Evolutionary conservation across 2,888 invertebrate genomes (phyloP), one percentile per base, ranked within the genome.

Genomic region (Noctua janthe): DNA sequence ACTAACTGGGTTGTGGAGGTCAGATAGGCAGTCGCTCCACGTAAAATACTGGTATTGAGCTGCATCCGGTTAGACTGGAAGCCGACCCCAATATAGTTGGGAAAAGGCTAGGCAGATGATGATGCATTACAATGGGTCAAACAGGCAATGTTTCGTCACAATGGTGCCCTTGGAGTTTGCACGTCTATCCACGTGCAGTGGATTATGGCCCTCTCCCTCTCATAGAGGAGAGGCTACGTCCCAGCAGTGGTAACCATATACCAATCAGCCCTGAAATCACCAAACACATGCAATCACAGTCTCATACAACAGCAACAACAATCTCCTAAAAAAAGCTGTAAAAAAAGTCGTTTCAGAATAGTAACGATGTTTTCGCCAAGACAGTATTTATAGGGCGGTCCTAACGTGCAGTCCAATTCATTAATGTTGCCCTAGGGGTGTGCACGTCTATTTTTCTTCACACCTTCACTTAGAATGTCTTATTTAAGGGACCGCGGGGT

Each of bases 401-500:
- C 81, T 74, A 84, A 82, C 80, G 82, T 85, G 86, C 88, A 89
- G 91, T 90, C 91, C 94, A 92, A 94, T 94, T 94, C 93, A 93
- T 94, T 94, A 94, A 95, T 92, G 90, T 91, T 82, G 77, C 94
- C 91, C 93, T 62, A 23, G 92, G 93, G 88, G 77, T 81, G 81
- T 81, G 84, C 84, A 78, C 86, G 88, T 91, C 91, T 91, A 92
- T 93, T 93, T 93, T 93, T 94, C 94, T 93, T 92, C 92, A 86
- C 93, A 93, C 94, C 93, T 94, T 88, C 84, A 81, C 84, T 71
- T 80, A 82, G 88, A 91, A 91, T 89, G 89, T 83, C 89, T 93
- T 94, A 94, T 95, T 94, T 95, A 95, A 92, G 91, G 88, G 84
- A 88, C 94, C 91, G 78, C 81, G 74, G 94, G 93, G 94, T 90